phyloP scores from a whole-genome alignment of 53 echinoderm and acorn worm genomes.

The Mesocentrotus franciscanus region DNA sequence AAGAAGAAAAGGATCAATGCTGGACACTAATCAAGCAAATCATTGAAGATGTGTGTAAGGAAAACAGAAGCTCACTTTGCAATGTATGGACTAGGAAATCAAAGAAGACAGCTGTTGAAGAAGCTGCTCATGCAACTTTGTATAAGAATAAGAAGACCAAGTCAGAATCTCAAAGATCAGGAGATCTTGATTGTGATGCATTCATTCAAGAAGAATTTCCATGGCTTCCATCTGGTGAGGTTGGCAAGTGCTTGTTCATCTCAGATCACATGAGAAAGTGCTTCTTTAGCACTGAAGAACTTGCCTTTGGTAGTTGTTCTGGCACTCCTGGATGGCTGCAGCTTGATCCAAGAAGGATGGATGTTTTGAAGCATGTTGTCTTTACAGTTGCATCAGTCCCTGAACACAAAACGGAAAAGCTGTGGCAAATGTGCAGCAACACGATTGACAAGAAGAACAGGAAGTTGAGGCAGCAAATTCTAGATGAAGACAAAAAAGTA shows the following conservation, averaged over 20 bases:
- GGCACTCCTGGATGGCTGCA: conserved; percentile 22
- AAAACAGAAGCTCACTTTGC: conserved; percentile 18
- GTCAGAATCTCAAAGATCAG: neutral
- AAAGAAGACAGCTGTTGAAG: neutral
- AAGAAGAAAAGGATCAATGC: neutral
- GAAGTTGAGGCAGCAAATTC: conserved; percentile 15
- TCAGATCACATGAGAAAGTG: conserved; percentile 26
- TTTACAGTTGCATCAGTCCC: conserved; percentile 30
- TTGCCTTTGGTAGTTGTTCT: conserved; percentile 30
- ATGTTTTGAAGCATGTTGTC: conserved; percentile 52
- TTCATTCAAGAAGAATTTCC: conserved; percentile 56
- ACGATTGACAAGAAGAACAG: conserved; percentile 15
- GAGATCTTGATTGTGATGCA: conserved; percentile 24
- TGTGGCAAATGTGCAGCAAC: conserved; percentile 51
- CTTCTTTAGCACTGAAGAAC: conserved; percentile 46
- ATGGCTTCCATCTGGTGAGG: conserved; percentile 53
- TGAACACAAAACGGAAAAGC: neutral
- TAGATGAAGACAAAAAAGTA: conserved; percentile 13
- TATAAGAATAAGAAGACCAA: neutral
- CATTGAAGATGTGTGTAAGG: neutral
- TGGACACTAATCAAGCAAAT: neutral
- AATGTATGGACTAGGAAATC: conserved; percentile 21
- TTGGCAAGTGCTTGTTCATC: conserved; percentile 46
- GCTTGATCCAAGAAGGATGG: conserved; percentile 21
- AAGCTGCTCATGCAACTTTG: conserved; percentile 29